phyloP scores from a whole-genome alignment of 2,888 invertebrate species.

The Coecobrya sp. region DNA sequence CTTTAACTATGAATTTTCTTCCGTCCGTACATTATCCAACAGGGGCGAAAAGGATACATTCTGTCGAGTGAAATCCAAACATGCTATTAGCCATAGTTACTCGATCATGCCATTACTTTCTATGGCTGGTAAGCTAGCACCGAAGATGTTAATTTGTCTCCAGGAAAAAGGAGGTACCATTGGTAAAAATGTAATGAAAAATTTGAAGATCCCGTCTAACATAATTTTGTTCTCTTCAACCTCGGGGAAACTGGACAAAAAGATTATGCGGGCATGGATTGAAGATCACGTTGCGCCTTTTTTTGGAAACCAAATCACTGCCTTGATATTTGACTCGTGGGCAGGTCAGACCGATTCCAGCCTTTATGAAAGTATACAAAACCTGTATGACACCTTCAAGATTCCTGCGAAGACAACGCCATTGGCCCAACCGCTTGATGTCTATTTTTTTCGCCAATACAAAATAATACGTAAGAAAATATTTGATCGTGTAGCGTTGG shows the following conservation, averaged over 20 bases:
- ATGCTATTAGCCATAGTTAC: constrained; percentile 13
- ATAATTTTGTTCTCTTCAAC: constrained; percentile 28
- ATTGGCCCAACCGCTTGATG: constrained; percentile 57
- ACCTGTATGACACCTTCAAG: neutral
- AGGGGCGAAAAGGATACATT: constrained; percentile 43
- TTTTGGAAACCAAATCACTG: too few relatives aligned
- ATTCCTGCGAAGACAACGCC: constrained; percentile 68
- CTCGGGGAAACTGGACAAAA: constrained; percentile 63
- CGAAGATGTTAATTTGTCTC: constrained; percentile 40
- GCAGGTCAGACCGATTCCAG: constrained; percentile 52
- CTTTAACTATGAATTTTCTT: constrained; percentile 36
- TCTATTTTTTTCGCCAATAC: constrained; percentile 59
- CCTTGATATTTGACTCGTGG: constrained; percentile 62
- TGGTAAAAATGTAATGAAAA: neutral
- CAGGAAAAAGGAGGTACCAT: constrained; percentile 28
- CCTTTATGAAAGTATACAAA: neutral
- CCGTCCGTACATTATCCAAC: neutral
- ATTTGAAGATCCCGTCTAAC: neutral
- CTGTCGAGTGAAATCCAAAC: neutral
- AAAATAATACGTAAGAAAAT: constrained; percentile 48
- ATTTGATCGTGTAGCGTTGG: constrained; percentile 21
- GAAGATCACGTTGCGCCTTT: neutral
- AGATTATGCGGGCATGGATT: constrained; percentile 21
- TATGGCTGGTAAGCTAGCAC: neutral
- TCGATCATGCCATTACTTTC: constrained; percentile 49